A percentile compares a stretch with the other conserved stretches of the same genome.
Evolutionary conservation across 2,888 invertebrate genomes (phyloP).

Genomic region (Spilosoma lubricipeda): DNA sequence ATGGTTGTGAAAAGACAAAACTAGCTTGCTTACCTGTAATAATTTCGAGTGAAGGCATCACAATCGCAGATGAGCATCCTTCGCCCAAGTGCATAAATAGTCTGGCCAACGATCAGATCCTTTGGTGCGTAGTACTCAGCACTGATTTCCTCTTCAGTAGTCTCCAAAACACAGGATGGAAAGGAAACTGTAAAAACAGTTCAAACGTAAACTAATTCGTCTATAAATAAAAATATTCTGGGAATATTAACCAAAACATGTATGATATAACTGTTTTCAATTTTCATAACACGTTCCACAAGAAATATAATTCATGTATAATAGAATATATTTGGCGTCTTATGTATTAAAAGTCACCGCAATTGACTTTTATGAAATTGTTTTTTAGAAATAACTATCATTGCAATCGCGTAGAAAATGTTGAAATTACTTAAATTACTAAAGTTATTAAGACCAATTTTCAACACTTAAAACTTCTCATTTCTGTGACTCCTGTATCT

Average conservation of each 20-base stretch:
- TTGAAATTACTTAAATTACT: not conserved
- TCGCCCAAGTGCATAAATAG: conserved; percentile 89
- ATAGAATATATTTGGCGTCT: too few relatives aligned
- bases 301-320: too few relatives aligned
- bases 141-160: conserved; percentile 89
- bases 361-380: too few relatives aligned
- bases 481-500: not conserved
- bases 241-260: too few relatives aligned
- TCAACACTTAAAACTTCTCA: not conserved
- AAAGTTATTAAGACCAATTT: not conserved
- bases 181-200: conserved; percentile 79
- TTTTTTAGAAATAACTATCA: too few relatives aligned
- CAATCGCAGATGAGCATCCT: conserved; percentile 92
- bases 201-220: not conserved
- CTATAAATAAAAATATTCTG: not conserved
- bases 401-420: too few relatives aligned
- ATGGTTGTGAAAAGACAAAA: not conserved
- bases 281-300: too few relatives aligned
- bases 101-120: conserved; percentile 92
- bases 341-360: too few relatives aligned
- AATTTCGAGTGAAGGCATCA: conserved; percentile 92
- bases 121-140: conserved; percentile 92
- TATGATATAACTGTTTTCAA: too few relatives aligned
- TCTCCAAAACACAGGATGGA: conserved; percentile 89
- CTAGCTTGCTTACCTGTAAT: conserved; percentile 83